A percentile compares a stretch with the other conserved stretches of the same genome.
These are phyloP conservation scores for Drosophila suboccidentalis DNA, from an alignment of 2,888 invertebrate genomes.

Conservation along the genomic window DNA sequence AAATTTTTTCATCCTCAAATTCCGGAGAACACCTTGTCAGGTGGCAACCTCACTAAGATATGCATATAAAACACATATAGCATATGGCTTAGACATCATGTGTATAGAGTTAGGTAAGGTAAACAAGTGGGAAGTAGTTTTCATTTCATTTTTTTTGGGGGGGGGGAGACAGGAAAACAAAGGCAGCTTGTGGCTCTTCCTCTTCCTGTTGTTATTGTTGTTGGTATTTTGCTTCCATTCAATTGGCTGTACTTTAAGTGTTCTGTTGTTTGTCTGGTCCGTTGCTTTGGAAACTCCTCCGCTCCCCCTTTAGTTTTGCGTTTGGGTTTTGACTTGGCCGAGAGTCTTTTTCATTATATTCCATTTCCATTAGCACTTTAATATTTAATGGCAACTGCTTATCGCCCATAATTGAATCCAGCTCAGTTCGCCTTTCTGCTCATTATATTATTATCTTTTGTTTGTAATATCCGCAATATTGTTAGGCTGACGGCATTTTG, in stretches of 20 bases:
- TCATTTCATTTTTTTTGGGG: neutral
- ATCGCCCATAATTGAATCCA: slow-evolving; percentile 75
- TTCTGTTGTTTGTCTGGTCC: neutral
- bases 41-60: slow-evolving; percentile 24
- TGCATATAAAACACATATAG: slow-evolving; percentile 53
- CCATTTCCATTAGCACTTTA: slow-evolving; percentile 71
- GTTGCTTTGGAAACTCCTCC: slow-evolving; percentile 2
- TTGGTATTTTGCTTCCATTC: slow-evolving; percentile 24
- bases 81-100: slow-evolving; percentile 46
- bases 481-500: slow-evolving; percentile 46
- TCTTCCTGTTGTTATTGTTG: slow-evolving; percentile 8
- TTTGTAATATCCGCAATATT: slow-evolving; percentile 68
- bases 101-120: slow-evolving; percentile 36
- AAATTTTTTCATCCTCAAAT: neutral
- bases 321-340: slow-evolving; percentile 11
- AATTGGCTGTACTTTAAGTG: slow-evolving; percentile 27
- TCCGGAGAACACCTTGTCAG: slow-evolving; percentile 29
- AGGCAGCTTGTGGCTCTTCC: neutral
- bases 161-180: slow-evolving; percentile 19
- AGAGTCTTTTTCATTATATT: slow-evolving; percentile 33
- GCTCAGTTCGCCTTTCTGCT: slow-evolving; percentile 60
- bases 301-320: neutral
- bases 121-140: slow-evolving; percentile 39
- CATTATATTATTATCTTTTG: slow-evolving; percentile 77
- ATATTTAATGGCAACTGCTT: slow-evolving; percentile 76